A percentile compares a stretch with the other conserved stretches of the same genome.
phyloP scores from a whole-genome alignment of 2,888 invertebrate genomes.

The Drosophila infuscata region DNA sequence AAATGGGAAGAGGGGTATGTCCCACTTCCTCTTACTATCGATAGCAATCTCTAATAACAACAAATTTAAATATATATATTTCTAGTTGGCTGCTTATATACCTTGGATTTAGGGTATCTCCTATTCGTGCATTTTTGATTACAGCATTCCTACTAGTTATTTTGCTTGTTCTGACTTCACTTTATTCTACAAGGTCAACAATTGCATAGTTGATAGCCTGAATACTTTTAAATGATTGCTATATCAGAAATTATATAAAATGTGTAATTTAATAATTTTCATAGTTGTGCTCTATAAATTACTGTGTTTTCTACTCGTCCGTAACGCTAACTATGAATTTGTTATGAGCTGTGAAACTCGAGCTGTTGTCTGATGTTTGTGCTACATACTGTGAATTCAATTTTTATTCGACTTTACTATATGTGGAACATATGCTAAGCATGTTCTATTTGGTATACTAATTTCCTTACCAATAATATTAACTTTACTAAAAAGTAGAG shows the following conservation, averaged over 20 bases:
- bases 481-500: neutral
- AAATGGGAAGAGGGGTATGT: neutral
- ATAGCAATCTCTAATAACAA: neutral
- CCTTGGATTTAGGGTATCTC: neutral
- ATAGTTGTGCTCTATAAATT: neutral
- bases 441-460: neutral
- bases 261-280: slow-evolving; percentile 23
- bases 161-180: slow-evolving; percentile 3
- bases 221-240: neutral
- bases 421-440: neutral
- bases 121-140: neutral
- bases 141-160: neutral
- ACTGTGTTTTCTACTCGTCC: slow-evolving; percentile 25
- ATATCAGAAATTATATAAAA: slow-evolving; percentile 2
- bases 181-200: slow-evolving; percentile 18
- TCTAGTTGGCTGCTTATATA: neutral
- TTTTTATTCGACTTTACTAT: neutral
- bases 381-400: neutral
- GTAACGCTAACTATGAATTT: slow-evolving; percentile 26
- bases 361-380: slow-evolving; percentile 1
- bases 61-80: neutral
- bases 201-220: neutral
- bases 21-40: neutral
- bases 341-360: neutral
- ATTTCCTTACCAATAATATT: neutral